A percentile compares a stretch with the other conserved stretches of the same genome.
Evolutionary conservation across 2,113 vertebrate genomes (phyloP).

Genomic region (Centropus bengalensis): DNA sequence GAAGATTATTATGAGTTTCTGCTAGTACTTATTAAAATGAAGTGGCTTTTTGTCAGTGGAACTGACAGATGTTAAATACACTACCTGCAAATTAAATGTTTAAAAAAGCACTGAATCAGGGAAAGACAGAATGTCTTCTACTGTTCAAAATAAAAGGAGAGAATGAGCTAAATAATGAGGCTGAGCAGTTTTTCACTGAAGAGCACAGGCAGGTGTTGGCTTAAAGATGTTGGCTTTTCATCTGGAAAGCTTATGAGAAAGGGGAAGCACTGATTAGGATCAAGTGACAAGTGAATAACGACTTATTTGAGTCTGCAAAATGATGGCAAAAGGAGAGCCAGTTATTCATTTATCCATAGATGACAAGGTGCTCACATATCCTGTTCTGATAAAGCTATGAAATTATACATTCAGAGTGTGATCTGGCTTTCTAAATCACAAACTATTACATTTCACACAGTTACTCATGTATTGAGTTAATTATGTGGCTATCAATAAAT

Average conservation of each 20-base stretch:
- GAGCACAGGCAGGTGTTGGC: neutral
- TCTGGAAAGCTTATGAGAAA: neutral
- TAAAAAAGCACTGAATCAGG: neutral
- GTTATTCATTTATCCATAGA: neutral
- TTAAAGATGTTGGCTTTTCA: neutral
- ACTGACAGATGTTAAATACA: neutral
- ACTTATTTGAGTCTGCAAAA: neutral
- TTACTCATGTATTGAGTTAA: neutral
- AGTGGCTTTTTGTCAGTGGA: neutral
- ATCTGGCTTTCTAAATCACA: neutral
- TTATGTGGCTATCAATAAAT: constrained; percentile 30
- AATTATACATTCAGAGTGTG: neutral
- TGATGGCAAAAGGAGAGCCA: neutral
- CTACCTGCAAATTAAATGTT: neutral
- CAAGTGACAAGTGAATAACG: neutral
- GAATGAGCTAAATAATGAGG: neutral
- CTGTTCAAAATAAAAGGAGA: neutral
- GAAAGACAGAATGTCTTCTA: neutral
- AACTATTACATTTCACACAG: neutral
- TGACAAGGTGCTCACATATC: neutral
- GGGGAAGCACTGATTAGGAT: neutral
- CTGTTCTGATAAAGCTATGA: neutral
- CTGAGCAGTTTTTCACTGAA: neutral
- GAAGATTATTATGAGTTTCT: constrained; percentile 23
- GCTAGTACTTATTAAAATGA: neutral